Evolutionary conservation across 2,888 invertebrate genomes (phyloP).

Genomic region (Acleris laterana): DNA sequence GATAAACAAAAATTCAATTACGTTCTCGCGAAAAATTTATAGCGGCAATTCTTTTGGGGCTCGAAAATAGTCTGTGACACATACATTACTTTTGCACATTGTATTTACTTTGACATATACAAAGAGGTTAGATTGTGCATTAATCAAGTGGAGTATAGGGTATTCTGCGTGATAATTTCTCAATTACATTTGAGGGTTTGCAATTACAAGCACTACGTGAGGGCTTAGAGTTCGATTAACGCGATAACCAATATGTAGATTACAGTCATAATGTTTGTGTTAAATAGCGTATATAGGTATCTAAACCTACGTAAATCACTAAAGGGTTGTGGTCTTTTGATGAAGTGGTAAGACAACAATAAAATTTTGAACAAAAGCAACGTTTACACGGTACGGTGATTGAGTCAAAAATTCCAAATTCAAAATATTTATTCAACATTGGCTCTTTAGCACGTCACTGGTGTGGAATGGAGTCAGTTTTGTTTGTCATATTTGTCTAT

Average conservation of each 20-base stretch:
- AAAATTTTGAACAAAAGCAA: no score
- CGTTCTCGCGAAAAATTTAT: constrained; percentile 20
- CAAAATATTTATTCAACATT: no score
- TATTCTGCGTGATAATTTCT: constrained; percentile 12
- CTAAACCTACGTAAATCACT: no score
- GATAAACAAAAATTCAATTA: constrained; percentile 31
- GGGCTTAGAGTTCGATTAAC: background rate
- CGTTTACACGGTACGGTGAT: no score
- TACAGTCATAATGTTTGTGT: background rate
- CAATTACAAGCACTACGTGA: background rate
- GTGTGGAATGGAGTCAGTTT: no score
- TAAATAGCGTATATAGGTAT: background rate
- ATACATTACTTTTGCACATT: constrained; percentile 3
- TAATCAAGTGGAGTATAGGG: constrained; percentile 13
- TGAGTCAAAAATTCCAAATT: no score
- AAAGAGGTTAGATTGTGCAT: constrained; percentile 8
- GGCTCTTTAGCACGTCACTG: no score
- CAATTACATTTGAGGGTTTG: constrained; percentile 19
- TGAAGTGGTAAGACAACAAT: no score
- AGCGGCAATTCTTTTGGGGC: constrained; percentile 21
- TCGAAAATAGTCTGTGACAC: constrained; percentile 7
- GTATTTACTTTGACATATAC: constrained; percentile 7
- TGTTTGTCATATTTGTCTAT: no score
- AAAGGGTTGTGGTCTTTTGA: no score
- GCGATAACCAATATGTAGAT: background rate